Evolutionary conservation across 2,113 vertebrate genomes (phyloP).

Genomic region (Gavialis gangeticus): DNA sequence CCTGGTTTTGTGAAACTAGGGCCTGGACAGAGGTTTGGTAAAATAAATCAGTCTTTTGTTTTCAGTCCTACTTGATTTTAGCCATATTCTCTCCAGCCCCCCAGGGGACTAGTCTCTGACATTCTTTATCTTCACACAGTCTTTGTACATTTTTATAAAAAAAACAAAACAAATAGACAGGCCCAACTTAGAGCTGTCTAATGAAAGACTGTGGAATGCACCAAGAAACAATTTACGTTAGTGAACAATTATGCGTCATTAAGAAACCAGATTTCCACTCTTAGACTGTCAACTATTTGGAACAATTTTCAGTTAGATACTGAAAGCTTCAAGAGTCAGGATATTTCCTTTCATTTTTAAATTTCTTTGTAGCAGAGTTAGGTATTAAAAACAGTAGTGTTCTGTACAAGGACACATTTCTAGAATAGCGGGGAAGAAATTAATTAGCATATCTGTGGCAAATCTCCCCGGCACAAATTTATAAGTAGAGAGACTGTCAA

Average conservation of each 20-base stretch:
- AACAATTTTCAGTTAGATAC: not conserved
- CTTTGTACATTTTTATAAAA: accelerated
- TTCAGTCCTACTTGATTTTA: not conserved
- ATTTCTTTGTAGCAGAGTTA: not conserved
- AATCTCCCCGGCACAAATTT: not conserved
- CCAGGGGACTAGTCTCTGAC: too few relatives aligned
- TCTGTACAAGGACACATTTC: not conserved
- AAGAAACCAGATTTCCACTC: not conserved
- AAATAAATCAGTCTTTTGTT: not conserved
- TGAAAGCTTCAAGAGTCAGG: not conserved
- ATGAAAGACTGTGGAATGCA: accelerated
- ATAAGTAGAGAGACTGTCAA: not conserved
- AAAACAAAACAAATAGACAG: not conserved
- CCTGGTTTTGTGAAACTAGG: not conserved
- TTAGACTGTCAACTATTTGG: not conserved
- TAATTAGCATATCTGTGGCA: not conserved
- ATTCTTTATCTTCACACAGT: not conserved
- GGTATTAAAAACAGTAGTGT: not conserved
- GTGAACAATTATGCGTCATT: not conserved
- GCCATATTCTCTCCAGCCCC: not conserved
- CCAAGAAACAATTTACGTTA: not conserved
- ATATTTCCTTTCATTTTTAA: not conserved
- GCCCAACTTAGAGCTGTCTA: not conserved
- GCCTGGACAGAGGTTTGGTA: not conserved
- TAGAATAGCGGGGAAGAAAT: not conserved